A percentile compares a stretch with the other conserved stretches of the same genome.
phyloP scores from a whole-genome alignment of 2,113 vertebrate genomes.

The Ursus arctos region DNA sequence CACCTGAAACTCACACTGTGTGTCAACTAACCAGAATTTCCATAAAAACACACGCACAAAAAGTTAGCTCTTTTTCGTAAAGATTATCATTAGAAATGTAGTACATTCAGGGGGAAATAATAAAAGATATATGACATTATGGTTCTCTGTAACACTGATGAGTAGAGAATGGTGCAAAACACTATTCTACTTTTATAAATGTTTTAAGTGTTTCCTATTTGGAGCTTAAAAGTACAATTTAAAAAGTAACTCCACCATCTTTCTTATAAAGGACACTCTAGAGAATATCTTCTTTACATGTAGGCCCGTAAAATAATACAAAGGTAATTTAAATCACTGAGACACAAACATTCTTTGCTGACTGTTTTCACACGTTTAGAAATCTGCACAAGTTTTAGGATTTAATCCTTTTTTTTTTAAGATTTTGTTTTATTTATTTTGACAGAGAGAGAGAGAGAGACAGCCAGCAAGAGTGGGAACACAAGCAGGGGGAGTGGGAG shows the following conservation, averaged over 20 bases:
- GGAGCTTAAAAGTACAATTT: not conserved
- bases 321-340: not conserved
- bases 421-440: too few species aligned
- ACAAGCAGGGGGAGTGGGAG: too few species aligned
- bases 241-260: not conserved
- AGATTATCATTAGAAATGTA: not conserved
- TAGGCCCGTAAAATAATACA: not conserved
- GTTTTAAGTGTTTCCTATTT: not conserved
- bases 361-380: not conserved
- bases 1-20: not conserved
- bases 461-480: too few species aligned
- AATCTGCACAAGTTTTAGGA: not conserved
- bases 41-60: not conserved
- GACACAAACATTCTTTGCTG: not conserved
- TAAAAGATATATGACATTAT: not conserved
- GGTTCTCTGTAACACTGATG: not conserved
- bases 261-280: not conserved
- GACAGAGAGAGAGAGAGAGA: too few species aligned
- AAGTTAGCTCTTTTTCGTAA: not conserved
- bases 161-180: not conserved
- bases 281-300: conserved; percentile 28
- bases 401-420: not conserved
- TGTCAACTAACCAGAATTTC: not conserved
- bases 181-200: not conserved
- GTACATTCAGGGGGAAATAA: fast-evolving